Percentiles rank a stretch among this genome's conserved stretches.
phyloP scores from a whole-genome alignment of 30 jellyfish, hydroid and myxozoan species.

The Pseudorhiza aurosa region DNA sequence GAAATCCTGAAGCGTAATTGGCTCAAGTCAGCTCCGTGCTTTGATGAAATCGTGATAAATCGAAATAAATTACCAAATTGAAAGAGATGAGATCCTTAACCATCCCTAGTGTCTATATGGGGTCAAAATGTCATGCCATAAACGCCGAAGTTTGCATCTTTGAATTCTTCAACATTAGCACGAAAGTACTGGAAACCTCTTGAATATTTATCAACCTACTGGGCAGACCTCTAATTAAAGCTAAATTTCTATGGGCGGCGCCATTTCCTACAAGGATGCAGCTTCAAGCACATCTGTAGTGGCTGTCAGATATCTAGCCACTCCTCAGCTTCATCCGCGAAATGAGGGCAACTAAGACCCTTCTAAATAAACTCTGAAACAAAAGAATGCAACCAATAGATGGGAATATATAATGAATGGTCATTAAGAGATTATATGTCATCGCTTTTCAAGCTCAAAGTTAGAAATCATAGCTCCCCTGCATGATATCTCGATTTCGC shows the following conservation, averaged over 20 bases:
- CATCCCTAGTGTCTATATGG: conserved; percentile 34
- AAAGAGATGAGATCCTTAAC: conserved; percentile 47
- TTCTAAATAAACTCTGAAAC: too few relatives aligned
- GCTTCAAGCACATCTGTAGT: background rate
- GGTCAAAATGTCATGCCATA: conserved; percentile 53
- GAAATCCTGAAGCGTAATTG: conserved; percentile 62
- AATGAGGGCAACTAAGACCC: too few relatives aligned
- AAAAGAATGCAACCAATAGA: too few relatives aligned
- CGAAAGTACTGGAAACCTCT: background rate
- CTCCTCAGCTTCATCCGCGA: too few relatives aligned
- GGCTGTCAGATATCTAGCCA: background rate
- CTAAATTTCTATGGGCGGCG: background rate
- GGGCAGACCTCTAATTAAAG: background rate
- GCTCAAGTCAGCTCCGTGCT: conserved; percentile 67
- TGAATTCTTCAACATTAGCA: background rate
- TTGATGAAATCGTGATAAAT: conserved; percentile 61
- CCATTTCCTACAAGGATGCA: background rate
- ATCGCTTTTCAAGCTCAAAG: too few relatives aligned
- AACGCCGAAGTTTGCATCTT: background rate
- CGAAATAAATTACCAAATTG: conserved; percentile 60
- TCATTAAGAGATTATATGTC: too few relatives aligned
- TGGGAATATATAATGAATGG: too few relatives aligned
- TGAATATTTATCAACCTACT: background rate
- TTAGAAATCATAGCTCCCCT: too few relatives aligned
- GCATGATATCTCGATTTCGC: too few relatives aligned